Evolutionary conservation across 30 jellyfish, hydroid and myxozoan species (phyloP), one percentile per base, ranked within the genome.

Genomic region (Cassiopea andromeda): DNA sequence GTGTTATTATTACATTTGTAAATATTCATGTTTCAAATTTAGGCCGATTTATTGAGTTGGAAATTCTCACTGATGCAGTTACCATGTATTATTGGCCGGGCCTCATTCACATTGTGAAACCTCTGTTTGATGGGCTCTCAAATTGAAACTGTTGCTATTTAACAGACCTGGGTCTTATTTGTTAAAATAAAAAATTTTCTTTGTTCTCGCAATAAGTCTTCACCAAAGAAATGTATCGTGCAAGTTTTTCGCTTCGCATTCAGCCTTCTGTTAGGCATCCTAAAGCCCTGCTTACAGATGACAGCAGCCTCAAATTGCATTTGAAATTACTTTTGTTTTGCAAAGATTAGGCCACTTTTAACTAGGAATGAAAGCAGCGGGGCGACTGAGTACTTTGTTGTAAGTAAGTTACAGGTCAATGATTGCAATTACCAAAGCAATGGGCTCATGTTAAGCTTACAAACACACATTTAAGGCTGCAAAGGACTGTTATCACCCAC

Each of bases 351-450:
- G 14, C 45, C 75, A 66, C 45, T 66, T 66, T 19, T 66, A 66
- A 66, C 15, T 19, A 66, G 27, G 75, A 66, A 66, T 66, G 50
- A 27, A 70, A 16, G 38, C 79, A 70, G 50, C 79, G 54, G 79
- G 79, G 54, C 27, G 79, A 27, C 79, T 16, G 79, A 70, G 16
- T 70, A 70, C 50, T 70, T 3, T n/a, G 49, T 3, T 70, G 54
- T 70, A 27, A 16, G 79, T 15, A 43, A 70, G 79, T 70, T 70
- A 70, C 79, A 70, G 79, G 79, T 70, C 79, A 70, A 43, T 70
- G 79, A 7, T 18, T 43, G 79, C 79, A 19, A 70, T 43, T 38
- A 43, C 27, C 17, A 70, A 27, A 16, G 79, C 79, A 16, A 14
- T 17, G 73, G 27, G 73, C 27, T 70, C 75, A 19, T 13, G 43